These are phyloP conservation scores for Bombus waltoni DNA, from an alignment of 1,140 invertebrate genomes.

Conservation along the genomic window DNA sequence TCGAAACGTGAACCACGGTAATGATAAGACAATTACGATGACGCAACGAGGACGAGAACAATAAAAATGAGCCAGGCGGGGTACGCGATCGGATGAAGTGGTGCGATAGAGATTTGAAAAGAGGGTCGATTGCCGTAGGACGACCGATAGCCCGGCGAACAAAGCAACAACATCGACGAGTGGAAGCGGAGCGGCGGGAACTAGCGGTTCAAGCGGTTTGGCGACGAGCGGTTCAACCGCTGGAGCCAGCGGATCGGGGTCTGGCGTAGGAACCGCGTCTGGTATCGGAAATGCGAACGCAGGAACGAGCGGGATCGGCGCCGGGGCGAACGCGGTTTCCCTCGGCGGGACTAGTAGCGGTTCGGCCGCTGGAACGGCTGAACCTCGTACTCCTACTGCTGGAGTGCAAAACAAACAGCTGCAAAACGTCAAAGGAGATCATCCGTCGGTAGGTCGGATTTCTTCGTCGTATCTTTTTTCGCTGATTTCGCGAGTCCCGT, in stretches of 20 bases:
- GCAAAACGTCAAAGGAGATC: conserved; percentile 90
- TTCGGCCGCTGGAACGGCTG: conserved; percentile 77
- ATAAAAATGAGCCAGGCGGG: not conserved
- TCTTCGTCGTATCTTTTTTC: conserved; percentile 51
- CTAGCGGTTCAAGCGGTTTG: conserved; percentile 74
- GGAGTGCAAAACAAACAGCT: conserved; percentile 87
- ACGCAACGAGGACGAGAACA: not conserved
- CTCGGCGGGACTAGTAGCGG: conserved; percentile 70
- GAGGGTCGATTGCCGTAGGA: conserved; percentile 80
- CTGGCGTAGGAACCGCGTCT: not conserved
- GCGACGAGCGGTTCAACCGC: conserved; percentile 55
- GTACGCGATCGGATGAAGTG: not conserved
- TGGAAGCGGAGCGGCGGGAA: conserved; percentile 81
- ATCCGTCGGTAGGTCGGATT: conserved; percentile 87
- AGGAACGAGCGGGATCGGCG: conserved; percentile 71
- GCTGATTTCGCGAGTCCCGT: not conserved
- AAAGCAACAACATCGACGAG: conserved; percentile 86
- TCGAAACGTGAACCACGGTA: not conserved
- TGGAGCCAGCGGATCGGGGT: conserved; percentile 59
- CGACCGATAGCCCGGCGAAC: conserved; percentile 87
- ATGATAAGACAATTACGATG: not conserved
- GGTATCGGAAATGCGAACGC: conserved; percentile 74
- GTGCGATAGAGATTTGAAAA: not conserved
- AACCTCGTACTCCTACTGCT: conserved; percentile 87
- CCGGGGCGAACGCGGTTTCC: conserved; percentile 82